These are phyloP conservation scores for Mustela nigripes DNA, from an alignment of 2,113 vertebrate species.

Conservation along the genomic window DNA sequence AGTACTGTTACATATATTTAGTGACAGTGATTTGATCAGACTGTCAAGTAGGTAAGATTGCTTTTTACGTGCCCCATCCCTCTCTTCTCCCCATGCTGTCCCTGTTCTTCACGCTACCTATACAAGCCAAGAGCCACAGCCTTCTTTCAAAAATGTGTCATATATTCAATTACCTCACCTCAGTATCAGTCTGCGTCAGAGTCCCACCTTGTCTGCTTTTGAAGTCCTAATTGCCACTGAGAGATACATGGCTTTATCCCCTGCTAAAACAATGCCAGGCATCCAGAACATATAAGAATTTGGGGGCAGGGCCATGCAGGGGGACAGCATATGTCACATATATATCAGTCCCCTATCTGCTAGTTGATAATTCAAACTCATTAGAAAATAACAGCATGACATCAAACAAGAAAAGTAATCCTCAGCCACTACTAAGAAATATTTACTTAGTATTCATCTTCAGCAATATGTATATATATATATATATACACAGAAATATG, in stretches of 20 bases:
- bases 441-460: not conserved
- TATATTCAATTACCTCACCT: not conserved
- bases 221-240: not conserved
- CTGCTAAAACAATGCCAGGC: not conserved
- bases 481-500: not conserved
- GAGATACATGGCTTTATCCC: not conserved
- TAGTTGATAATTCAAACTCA: not conserved
- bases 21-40: not conserved
- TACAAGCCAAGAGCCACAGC: not conserved
- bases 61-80: not conserved
- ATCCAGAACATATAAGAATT: not conserved
- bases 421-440: not conserved
- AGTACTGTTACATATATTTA: not conserved
- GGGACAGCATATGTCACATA: not conserved
- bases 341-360: not conserved
- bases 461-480: not conserved
- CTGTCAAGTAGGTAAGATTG: not conserved
- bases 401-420: conserved; percentile 6
- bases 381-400: not conserved
- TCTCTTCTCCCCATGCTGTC: not conserved
- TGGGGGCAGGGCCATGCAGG: not conserved
- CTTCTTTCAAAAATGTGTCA: conserved; percentile 7
- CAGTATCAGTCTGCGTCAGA: not conserved
- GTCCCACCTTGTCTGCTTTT: not conserved
- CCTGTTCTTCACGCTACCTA: not conserved